phyloP scores from a whole-genome alignment of 2,113 vertebrate species.

The Bothrops jararaca region DNA sequence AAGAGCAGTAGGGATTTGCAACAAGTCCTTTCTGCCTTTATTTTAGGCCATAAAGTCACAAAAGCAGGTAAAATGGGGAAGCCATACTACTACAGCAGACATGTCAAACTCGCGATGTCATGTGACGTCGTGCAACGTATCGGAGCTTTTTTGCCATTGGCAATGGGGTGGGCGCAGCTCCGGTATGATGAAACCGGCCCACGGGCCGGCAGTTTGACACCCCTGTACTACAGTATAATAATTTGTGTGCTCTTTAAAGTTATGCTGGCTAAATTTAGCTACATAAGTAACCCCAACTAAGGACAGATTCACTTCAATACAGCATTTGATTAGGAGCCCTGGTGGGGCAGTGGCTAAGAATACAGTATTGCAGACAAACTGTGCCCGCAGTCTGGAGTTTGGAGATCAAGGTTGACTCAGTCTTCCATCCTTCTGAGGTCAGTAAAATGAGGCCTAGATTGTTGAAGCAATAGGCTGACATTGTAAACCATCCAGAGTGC shows the following conservation, averaged over 20 bases:
- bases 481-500: neutral
- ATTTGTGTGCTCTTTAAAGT: neutral
- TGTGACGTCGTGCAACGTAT: too few relatives aligned
- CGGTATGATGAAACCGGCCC: too few relatives aligned
- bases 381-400: neutral
- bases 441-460: neutral
- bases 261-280: neutral
- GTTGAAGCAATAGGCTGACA: neutral
- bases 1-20: neutral
- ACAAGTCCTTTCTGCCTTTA: too few relatives aligned
- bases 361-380: neutral
- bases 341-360: neutral
- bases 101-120: too few relatives aligned
- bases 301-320: neutral
- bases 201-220: too few relatives aligned
- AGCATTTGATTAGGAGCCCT: neutral
- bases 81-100: neutral
- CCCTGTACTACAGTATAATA: neutral
- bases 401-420: neutral
- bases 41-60: neutral
- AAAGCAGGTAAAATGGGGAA: neutral
- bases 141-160: too few relatives aligned
- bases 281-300: neutral
- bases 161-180: too few relatives aligned
- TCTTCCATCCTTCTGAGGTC: neutral